These are phyloP conservation scores for Lepus americanus DNA, from an alignment of 2,113 vertebrate genomes.

Conservation along the genomic window DNA sequence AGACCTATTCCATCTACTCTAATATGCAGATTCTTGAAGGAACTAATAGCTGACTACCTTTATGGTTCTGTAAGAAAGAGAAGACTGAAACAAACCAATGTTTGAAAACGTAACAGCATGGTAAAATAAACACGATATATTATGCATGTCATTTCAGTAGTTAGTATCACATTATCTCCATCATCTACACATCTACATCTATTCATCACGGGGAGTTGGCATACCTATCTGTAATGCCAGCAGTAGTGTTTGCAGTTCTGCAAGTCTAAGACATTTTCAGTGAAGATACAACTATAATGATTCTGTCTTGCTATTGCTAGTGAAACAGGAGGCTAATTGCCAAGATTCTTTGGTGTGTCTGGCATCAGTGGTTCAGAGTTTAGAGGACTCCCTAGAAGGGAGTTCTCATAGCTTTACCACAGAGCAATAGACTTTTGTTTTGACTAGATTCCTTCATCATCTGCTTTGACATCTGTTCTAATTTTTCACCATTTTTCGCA, in stretches of 20 bases:
- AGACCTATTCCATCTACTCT: neutral
- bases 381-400: neutral
- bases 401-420: neutral
- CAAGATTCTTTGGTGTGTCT: neutral
- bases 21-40: conserved; percentile 16
- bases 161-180: neutral
- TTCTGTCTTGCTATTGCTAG: neutral
- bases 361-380: neutral
- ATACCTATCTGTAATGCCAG: neutral
- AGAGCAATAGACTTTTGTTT: neutral
- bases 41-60: conserved; percentile 12
- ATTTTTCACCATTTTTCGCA: neutral
- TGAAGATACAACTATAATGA: neutral
- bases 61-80: neutral
- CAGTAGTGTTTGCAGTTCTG: neutral
- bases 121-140: neutral
- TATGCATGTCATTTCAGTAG: neutral
- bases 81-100: neutral
- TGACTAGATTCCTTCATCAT: neutral
- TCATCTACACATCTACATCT: neutral
- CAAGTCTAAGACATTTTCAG: neutral
- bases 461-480: neutral
- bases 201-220: neutral
- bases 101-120: neutral
- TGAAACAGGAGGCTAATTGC: neutral